Evolutionary conservation across 2,113 vertebrate genomes (phyloP).

Genomic region (Sceloporus tristichus): DNA sequence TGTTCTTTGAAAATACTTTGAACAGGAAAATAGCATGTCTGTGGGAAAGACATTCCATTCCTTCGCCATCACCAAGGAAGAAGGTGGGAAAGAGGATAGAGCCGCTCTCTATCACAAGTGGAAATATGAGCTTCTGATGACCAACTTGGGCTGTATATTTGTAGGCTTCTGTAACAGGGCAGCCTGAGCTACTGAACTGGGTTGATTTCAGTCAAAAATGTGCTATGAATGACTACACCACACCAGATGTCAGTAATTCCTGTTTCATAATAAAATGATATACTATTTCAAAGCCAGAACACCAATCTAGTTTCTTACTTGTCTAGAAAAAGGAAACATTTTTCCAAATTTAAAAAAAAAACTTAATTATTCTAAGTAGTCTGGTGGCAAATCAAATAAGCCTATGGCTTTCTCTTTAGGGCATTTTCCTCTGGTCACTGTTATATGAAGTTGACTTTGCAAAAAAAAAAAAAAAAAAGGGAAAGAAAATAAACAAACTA

Average conservation of each 20-base stretch:
- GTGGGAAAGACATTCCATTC: neutral
- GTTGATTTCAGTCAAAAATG: neutral
- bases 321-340: neutral
- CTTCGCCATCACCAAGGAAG: neutral
- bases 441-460: neutral
- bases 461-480: neutral
- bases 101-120: too few species aligned
- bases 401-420: neutral
- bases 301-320: neutral
- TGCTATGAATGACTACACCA: neutral
- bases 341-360: neutral
- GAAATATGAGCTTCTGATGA: neutral
- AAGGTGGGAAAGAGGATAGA: neutral
- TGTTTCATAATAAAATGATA: neutral
- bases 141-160: neutral
- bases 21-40: neutral
- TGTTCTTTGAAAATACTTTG: neutral
- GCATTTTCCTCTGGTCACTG: neutral
- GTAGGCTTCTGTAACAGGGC: neutral
- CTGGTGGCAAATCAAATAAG: neutral
- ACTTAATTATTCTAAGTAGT: neutral
- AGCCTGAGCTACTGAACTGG: neutral
- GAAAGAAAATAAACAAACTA: neutral
- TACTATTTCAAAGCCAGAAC: neutral
- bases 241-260: neutral